A percentile compares a stretch with the other conserved stretches of the same genome.
phyloP scores from a whole-genome alignment of 1,140 invertebrate species.

The Leguminivora glycinivorella region DNA sequence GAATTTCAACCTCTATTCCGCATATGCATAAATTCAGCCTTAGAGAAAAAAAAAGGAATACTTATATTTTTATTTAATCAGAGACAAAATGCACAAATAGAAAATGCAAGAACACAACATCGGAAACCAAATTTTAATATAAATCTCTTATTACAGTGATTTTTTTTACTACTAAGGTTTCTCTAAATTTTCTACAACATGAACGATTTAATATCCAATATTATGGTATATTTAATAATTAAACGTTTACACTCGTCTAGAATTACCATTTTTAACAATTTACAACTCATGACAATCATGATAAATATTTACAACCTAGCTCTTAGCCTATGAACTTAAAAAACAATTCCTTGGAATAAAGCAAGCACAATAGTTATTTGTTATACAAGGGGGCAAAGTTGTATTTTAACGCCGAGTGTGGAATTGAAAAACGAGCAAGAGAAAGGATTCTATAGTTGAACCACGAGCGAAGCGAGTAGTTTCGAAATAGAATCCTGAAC shows the following conservation, averaged over 20 bases:
- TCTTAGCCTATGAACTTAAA: constrained; percentile 41
- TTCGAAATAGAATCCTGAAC: too few species aligned
- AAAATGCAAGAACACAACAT: constrained; percentile 31
- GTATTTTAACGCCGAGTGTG: too few species aligned
- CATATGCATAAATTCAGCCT: not conserved
- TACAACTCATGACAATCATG: constrained; percentile 59
- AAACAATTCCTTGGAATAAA: constrained; percentile 56
- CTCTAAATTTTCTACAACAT: constrained; percentile 72
- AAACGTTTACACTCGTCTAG: constrained; percentile 64
- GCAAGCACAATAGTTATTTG: too few species aligned
- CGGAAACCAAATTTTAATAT: constrained; percentile 36
- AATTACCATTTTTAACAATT: constrained; percentile 60
- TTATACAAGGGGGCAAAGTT: too few species aligned
- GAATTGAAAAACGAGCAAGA: too few species aligned
- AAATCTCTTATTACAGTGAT: constrained; percentile 56
- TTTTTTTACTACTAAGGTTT: constrained; percentile 61
- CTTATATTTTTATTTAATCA: constrained; percentile 22
- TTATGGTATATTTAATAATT: constrained; percentile 46
- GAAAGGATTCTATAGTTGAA: too few species aligned
- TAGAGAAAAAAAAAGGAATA: not conserved
- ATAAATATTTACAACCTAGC: constrained; percentile 71
- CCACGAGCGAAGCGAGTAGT: too few species aligned
- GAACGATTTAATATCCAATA: constrained; percentile 72
- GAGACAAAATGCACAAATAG: constrained; percentile 8
- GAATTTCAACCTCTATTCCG: not conserved